Evolutionary conservation across 2,797 vertebrate genomes (phyloP).

Genomic region (Lophotriccus pileatus): DNA sequence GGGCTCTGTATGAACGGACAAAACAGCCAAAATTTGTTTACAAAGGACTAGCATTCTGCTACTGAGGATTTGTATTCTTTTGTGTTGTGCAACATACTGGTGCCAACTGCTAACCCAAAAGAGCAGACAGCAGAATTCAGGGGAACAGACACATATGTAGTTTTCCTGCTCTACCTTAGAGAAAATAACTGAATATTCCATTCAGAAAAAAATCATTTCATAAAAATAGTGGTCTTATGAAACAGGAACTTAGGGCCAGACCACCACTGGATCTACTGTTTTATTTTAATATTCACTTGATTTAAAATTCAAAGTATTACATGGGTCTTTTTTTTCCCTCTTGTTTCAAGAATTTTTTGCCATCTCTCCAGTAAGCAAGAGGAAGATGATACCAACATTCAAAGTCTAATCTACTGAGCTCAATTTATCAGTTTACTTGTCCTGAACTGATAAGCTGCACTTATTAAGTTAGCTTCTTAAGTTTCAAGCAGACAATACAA

Average conservation of each 20-base stretch:
- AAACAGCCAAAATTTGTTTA: not conserved
- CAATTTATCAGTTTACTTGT: not conserved
- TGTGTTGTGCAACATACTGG: not conserved
- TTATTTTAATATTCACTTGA: not conserved
- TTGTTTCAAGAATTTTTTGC: not conserved
- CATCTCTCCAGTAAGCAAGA: not conserved
- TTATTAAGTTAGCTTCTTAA: not conserved
- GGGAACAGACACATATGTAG: accelerated
- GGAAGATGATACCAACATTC: not conserved
- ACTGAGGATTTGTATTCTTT: not conserved
- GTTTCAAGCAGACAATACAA: not conserved
- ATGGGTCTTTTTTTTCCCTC: not conserved
- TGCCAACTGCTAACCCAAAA: not conserved
- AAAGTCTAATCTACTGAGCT: not conserved
- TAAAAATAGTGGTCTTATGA: not conserved
- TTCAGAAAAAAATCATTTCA: not conserved
- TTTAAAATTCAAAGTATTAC: not conserved
- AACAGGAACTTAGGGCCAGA: not conserved
- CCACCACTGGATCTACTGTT: not conserved
- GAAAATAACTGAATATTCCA: not conserved
- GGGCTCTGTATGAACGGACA: not conserved
- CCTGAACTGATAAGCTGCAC: not conserved
- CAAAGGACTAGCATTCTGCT: not conserved
- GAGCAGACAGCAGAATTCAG: not conserved
- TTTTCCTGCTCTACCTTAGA: not conserved